These are phyloP conservation scores for Gisinianus flammeolus DNA, from an alignment of 2,888 invertebrate species.

Conservation along the genomic window DNA sequence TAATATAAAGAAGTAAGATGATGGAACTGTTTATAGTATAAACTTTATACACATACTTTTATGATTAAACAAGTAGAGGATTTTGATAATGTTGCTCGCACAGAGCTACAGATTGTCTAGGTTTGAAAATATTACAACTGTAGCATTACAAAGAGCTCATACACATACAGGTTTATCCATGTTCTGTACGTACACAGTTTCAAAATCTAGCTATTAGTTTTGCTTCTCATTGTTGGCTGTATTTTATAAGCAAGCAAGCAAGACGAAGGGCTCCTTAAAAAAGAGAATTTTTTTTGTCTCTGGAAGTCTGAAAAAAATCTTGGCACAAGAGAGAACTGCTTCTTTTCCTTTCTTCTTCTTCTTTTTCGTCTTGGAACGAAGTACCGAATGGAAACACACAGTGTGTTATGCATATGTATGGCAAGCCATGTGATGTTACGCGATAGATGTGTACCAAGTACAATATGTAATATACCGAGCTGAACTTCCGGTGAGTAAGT, in stretches of 20 bases:
- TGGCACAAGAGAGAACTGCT: constrained; percentile 20
- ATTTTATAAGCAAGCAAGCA: constrained; percentile 4
- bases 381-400: not conserved
- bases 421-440: not conserved
- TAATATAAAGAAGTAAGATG: too few relatives aligned
- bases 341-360: constrained; percentile 1
- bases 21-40: too few relatives aligned
- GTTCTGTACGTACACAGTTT: not conserved
- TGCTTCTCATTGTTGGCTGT: not conserved
- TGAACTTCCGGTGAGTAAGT: constrained; percentile 50
- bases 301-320: not conserved
- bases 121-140: too few relatives aligned
- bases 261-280: constrained; percentile 35
- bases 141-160: too few relatives aligned
- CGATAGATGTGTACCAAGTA: not conserved
- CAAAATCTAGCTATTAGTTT: not conserved
- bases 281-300: not conserved
- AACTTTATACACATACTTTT: too few relatives aligned
- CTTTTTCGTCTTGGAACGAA: not conserved
- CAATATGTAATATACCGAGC: not conserved
- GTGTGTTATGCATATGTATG: not conserved
- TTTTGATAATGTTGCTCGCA: too few relatives aligned
- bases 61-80: too few relatives aligned
- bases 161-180: not conserved
- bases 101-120: too few relatives aligned